Conservation (phyloP, 2,888 invertebrate species). For the Dryadula phaetusa region DNA sequence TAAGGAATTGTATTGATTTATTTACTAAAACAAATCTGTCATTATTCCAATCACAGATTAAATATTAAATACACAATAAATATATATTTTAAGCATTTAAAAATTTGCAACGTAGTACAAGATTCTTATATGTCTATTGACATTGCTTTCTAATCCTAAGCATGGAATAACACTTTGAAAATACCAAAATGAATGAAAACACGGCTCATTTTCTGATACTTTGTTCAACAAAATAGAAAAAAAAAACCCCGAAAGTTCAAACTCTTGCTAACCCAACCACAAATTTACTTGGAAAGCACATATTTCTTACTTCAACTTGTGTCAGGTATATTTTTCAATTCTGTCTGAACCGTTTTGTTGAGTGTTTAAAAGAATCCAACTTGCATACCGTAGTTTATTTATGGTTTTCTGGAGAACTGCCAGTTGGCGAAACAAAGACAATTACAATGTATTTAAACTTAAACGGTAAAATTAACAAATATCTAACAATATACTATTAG, state of each 20-base stretch:
- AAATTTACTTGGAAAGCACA: conserved; percentile 16
- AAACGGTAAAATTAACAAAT: neutral
- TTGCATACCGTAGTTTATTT: conserved; percentile 38
- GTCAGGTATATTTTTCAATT: conserved; percentile 30
- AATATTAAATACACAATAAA: too few relatives aligned
- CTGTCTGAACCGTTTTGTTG: conserved; percentile 29
- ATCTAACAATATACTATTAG: neutral
- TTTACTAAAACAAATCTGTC: too few relatives aligned
- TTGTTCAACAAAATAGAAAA: neutral
- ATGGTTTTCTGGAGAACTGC: conserved; percentile 38
- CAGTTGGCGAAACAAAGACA: conserved; percentile 41
- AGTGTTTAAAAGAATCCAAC: conserved; percentile 35
- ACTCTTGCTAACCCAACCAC: neutral
- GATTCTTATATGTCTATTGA: too few relatives aligned
- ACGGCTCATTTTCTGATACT: neutral
- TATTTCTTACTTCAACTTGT: conserved; percentile 31
- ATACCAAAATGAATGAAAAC: neutral
- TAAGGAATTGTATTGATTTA: too few relatives aligned
- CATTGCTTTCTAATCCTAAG: too few relatives aligned
- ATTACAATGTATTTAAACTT: conserved; percentile 26
- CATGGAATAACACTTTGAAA: too few relatives aligned
- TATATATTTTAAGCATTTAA: too few relatives aligned
- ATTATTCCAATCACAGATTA: too few relatives aligned
- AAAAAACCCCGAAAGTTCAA: neutral
- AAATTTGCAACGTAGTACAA: too few relatives aligned